Base-by-base conservation (phyloP, 1,140 invertebrate genomes). In the Luehdorfia chinensis region DNA sequence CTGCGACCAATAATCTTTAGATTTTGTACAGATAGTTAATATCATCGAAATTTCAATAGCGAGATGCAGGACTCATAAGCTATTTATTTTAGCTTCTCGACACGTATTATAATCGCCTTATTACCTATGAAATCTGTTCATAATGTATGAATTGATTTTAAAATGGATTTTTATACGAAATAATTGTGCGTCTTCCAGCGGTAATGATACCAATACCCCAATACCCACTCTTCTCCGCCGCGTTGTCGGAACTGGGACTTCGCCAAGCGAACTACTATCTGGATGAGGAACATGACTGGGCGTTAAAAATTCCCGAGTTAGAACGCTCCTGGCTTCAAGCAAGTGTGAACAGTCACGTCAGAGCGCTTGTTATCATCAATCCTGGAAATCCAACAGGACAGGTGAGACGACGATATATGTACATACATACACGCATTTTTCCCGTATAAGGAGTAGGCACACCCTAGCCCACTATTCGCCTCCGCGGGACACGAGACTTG, bases 121-220 rank as follows among this genome's bases (percentile, higher is more conserved):
- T n/a, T n/a, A n/a, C n/a, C n/a, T n/a, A n/a, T n/a, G n/a, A n/a
- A n/a, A n/a, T n/a, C n/a, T n/a, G n/a, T n/a, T n/a, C n/a, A n/a
- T n/a, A n/a, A n/a, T n/a, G n/a, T n/a, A n/a, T n/a, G n/a, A n/a
- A n/a, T n/a, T n/a, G n/a, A n/a, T n/a, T n/a, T n/a, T n/a, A n/a
- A n/a, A n/a, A n/a, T n/a, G n/a, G n/a, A n/a, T n/a, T n/a, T n/a
- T n/a, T 12, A 30, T 12, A 11, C 9, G 27, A 7, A n/a, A 9
- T n/a, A n/a, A n/a, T n/a, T n/a, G n/a, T n/a, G n/a, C n/a, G 0
- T 48, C 11, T 4, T 45, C 80, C 92, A 32, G 96, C 96, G 32
- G 92, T 99, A 0, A 93, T 99, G 94, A 94, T 99, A 55, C 98
- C 98, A 0, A 99, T 99, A 74, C 98, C 98, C 0, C 97, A 99